Evolutionary conservation across 2,797 vertebrate genomes (phyloP).

Genomic region (Cossypha niveicapilla): DNA sequence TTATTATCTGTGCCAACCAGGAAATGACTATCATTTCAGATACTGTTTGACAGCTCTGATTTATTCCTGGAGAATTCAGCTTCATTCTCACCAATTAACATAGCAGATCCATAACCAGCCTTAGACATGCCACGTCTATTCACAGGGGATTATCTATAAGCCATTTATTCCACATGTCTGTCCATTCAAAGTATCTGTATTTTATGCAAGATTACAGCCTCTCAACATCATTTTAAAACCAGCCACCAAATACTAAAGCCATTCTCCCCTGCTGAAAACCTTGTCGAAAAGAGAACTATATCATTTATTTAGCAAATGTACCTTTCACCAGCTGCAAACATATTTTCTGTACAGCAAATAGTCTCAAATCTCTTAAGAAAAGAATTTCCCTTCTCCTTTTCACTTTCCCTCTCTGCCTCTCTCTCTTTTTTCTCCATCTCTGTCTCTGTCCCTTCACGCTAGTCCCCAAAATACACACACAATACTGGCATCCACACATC

Average conservation of each 20-base stretch:
- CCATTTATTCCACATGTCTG: conserved; percentile 30
- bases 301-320: background rate
- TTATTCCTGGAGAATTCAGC: conserved; percentile 27
- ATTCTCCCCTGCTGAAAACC: background rate
- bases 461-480: background rate
- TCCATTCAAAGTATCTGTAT: conserved; percentile 22
- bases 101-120: conserved; percentile 39
- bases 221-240: conserved; percentile 10
- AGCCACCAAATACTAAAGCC: background rate
- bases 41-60: conserved; percentile 54
- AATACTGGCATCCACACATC: background rate
- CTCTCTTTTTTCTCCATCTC: background rate
- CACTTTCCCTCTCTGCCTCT: background rate
- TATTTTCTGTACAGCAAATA: background rate
- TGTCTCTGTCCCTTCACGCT: background rate
- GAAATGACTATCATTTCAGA: conserved; percentile 51
- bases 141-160: conserved; percentile 34
- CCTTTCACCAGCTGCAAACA: background rate
- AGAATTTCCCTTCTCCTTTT: background rate
- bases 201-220: conserved; percentile 18
- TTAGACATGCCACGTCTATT: background rate
- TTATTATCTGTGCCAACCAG: conserved; percentile 49
- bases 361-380: background rate
- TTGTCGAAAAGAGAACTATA: background rate
- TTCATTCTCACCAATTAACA: conserved; percentile 53